Evolutionary conservation across 2,888 invertebrate species (phyloP).

Genomic region (Allacma fusca): DNA sequence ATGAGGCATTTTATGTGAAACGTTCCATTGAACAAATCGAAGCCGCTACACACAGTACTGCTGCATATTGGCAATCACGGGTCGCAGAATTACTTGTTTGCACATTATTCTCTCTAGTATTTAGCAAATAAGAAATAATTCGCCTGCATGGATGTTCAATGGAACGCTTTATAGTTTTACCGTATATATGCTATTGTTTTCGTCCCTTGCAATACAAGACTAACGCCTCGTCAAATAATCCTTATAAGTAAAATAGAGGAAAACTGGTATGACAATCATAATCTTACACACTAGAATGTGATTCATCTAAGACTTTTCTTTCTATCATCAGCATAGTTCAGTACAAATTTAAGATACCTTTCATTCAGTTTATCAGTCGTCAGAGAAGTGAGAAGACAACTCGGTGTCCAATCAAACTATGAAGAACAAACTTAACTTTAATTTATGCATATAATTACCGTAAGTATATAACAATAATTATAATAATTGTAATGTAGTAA

Average conservation of each 20-base stretch:
- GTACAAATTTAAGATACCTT: slow-evolving; percentile 12
- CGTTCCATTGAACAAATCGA: background rate
- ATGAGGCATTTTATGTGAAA: background rate
- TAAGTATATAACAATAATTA: background rate
- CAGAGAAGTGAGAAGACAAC: slow-evolving; percentile 27
- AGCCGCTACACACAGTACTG: background rate
- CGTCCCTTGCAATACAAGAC: background rate
- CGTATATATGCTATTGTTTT: slow-evolving; percentile 1
- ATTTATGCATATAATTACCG: background rate
- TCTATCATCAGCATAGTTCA: background rate
- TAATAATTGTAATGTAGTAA: background rate
- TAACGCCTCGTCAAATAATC: background rate
- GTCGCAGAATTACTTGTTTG: too few species aligned
- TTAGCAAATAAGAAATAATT: background rate
- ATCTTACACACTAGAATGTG: background rate
- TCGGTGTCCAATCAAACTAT: slow-evolving; percentile 2
- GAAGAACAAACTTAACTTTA: background rate
- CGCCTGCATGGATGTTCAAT: background rate
- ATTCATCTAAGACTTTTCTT: slow-evolving; percentile 7
- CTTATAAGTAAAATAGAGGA: background rate
- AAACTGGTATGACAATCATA: background rate
- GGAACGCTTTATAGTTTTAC: slow-evolving; percentile 2
- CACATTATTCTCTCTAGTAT: too few species aligned
- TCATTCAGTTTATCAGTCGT: slow-evolving; percentile 11
- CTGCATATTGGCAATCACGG: background rate